Percentiles rank a stretch among this genome's conserved stretches.
These are phyloP conservation scores for Hydrochoerus hydrochaeris DNA, from an alignment of 2,113 vertebrate species.

Conservation along the genomic window DNA sequence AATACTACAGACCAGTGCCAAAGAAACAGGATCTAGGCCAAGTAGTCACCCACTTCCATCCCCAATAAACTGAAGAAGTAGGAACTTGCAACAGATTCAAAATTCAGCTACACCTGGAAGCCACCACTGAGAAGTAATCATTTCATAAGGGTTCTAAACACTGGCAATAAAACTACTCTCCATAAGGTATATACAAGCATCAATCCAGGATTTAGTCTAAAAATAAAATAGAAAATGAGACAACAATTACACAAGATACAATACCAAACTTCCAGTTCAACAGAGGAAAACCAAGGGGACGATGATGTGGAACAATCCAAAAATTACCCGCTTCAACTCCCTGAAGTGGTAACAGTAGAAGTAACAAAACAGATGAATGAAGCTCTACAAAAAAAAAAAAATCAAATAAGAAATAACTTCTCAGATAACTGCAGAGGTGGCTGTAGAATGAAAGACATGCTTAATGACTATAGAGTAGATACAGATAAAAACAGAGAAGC, in stretches of 20 bases:
- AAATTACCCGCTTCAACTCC: background rate
- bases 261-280: background rate
- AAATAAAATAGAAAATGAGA: background rate
- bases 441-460: background rate
- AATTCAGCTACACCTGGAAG: background rate
- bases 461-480: background rate
- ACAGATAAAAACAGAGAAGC: background rate
- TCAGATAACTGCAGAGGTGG: background rate
- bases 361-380: background rate
- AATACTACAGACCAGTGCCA: background rate
- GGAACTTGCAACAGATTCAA: background rate
- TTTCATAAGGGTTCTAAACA: background rate
- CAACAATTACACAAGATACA: background rate
- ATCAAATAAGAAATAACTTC: no score
- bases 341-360: background rate
- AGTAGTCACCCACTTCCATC: background rate
- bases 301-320: background rate
- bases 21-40: background rate
- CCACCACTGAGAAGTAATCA: background rate
- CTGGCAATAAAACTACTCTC: background rate
- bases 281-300: background rate
- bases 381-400: no score
- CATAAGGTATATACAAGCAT: background rate
- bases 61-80: background rate
- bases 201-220: background rate